Evolutionary conservation across 2,888 invertebrate genomes (phyloP), one percentile per base, ranked within the genome.

Genomic region (Branchellion lobata): DNA sequence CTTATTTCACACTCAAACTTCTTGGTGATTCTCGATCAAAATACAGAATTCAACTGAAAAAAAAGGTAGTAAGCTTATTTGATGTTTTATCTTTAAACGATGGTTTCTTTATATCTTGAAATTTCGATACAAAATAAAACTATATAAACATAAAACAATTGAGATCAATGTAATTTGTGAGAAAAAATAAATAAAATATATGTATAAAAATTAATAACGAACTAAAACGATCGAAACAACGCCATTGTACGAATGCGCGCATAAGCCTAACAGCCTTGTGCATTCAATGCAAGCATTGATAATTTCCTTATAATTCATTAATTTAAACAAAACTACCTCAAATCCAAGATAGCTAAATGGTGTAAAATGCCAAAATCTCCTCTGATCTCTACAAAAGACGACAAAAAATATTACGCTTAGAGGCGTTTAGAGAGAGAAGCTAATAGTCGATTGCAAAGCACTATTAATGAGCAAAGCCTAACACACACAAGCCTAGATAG

Each of bases 281-380:
- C 14, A 40, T 57, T 57, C 61, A 57, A 57, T 57, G 24, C 61
- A 57, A 57, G 61, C 61, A n/a, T 18, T 24, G 61, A 18, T 3
- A 18, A 18, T 57, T 57, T 57, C 21, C 3, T n/a, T 8, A 18
- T 14, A 57, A 57, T 18, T 57, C 61, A 57, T 14, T 24, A 57
- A 18, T 24, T 18, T 24, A 57, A 24, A 57, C 3, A 57, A 57
- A 14, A 18, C n/a, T 24, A 57, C 61, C 61, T 24, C 3, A 57
- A 57, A 57, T 57, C 61, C 61, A n/a, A 57, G 61, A 57, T 57
- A 57, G 61, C 61, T 14, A 57, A 57, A 57, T 57, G 61, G 61
- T 57, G 61, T 57, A 57, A 57, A 57, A 57, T 57, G 24, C 3
- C 5, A 57, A 57, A 24, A 57, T 57, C 5, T 24, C 3, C 14